Evolutionary conservation across 35 echinoderm and acorn worm species (phyloP), one percentile per base, ranked within the genome.

Genomic region (Heliocidaris erythrogramma): DNA sequence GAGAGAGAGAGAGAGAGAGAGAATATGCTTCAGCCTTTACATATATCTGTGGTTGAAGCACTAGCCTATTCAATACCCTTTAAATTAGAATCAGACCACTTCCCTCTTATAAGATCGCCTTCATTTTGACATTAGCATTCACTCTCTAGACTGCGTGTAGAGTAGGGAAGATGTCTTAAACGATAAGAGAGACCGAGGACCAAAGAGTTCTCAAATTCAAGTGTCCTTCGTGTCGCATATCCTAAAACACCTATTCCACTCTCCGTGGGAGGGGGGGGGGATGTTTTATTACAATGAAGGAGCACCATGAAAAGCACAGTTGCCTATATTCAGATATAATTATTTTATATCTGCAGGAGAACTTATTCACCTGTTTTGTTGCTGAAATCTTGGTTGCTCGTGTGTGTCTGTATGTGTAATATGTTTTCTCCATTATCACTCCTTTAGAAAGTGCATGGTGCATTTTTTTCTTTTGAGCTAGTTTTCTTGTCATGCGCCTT

Each of bases 121-220:
- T n/a, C 27, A 78, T 78, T 56, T 78, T 78, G 65, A 18, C 21
- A 78, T 78, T 24, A 78, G 65, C 65, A 78, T 78, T 78, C 4
- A 0, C 65, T 78, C 65, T 78, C 27, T n/a, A 78, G 65, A 27
- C 52, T 78, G 8, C 18, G 65, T 78, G 65, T 78, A 18, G 65
- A 78, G 65, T 78, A 7, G 65, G 65, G 65, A n/a, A 78, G 65
- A 78, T 78, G 65, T 78, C 65, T 18, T 78, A 27, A 78, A 78
- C 65, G 65, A 78, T 78, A 78, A 78, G 65, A 78, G 65, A 78
- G 65, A 4, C 65, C 7, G 65, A 21, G 65, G 7, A 27, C 65
- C 65, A 78, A 78, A 78, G 65, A 78, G 65, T 78, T 78, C 65
- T 78, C 65, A 78, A 78, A 78, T 78, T 78, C 65, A 78, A 78